Conservation (phyloP, 2,113 vertebrate species). For the Microtus pennsylvanicus region DNA sequence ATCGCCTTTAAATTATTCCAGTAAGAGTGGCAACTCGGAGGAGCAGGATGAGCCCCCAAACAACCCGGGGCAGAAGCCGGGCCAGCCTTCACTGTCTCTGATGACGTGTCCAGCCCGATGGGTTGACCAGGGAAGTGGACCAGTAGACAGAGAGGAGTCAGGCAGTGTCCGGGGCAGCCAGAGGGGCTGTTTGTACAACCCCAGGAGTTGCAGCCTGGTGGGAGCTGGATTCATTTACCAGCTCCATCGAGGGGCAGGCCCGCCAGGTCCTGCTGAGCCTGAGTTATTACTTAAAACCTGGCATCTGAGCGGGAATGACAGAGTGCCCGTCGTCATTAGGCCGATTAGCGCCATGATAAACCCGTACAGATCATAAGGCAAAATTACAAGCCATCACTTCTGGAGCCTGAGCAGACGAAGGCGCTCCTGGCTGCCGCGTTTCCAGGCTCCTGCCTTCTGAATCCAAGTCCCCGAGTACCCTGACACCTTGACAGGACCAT, state of each 20-base stretch:
- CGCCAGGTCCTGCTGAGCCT: conserved; percentile 84
- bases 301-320: conserved; percentile 85
- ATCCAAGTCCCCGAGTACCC: conserved; percentile 79
- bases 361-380: conserved; percentile 86
- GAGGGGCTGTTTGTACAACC: conserved; percentile 73
- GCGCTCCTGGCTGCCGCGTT: conserved; percentile 70
- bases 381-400: conserved; percentile 87
- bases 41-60: conserved; percentile 54
- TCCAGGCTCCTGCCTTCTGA: conserved; percentile 75
- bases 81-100: rapidly evolving
- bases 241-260: conserved; percentile 82
- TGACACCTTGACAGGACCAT: conserved; percentile 81
- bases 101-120: rapidly evolving
- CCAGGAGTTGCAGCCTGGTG: conserved; percentile 75
- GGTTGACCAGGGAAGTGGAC: neutral
- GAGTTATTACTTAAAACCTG: conserved; percentile 87
- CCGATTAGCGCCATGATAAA: conserved; percentile 88
- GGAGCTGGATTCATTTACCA: conserved; percentile 81
- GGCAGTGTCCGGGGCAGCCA: conserved; percentile 52
- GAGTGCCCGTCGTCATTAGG: conserved; percentile 85
- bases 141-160: conserved; percentile 8
- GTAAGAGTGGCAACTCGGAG: conserved; percentile 80
- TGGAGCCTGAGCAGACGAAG: conserved; percentile 76
- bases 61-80: conserved; percentile 60
- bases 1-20: conserved; percentile 85